Evolutionary conservation across 2,113 vertebrate genomes (phyloP).

Genomic region (Cervus canadensis): DNA sequence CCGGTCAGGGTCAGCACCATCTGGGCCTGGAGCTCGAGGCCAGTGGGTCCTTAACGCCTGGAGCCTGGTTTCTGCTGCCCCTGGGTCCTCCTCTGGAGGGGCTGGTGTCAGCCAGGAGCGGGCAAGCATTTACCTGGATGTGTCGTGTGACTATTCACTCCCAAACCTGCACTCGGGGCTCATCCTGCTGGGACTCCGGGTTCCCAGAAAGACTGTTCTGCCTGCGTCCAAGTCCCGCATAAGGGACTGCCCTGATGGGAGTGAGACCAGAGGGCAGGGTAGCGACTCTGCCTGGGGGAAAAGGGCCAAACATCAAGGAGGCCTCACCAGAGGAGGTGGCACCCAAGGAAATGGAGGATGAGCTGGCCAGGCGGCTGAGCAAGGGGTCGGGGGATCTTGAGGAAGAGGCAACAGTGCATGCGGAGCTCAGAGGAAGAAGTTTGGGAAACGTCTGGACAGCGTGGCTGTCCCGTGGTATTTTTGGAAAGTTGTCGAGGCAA

Average conservation of each 20-base stretch:
- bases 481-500: neutral
- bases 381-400: accelerated
- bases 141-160: accelerated
- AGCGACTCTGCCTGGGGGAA: neutral
- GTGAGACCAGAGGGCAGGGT: neutral
- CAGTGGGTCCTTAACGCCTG: neutral
- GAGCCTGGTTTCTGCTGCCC: neutral
- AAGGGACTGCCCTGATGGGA: neutral
- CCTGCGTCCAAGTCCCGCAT: accelerated
- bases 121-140: too few species aligned
- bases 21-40: accelerated
- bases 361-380: neutral
- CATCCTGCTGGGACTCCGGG: accelerated
- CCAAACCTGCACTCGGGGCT: neutral
- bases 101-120: accelerated
- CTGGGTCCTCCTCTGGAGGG: neutral
- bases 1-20: accelerated
- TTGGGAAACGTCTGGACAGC: accelerated
- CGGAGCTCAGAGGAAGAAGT: accelerated
- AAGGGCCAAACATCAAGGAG: neutral
- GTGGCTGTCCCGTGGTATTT: accelerated
- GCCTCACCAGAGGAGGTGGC: neutral
- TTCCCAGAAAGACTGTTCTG: neutral
- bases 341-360: neutral
- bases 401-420: accelerated